Evolutionary conservation across 2,113 vertebrate genomes (phyloP), one percentile per base, ranked within the genome.

Genomic region (Toxostoma redivivum): DNA sequence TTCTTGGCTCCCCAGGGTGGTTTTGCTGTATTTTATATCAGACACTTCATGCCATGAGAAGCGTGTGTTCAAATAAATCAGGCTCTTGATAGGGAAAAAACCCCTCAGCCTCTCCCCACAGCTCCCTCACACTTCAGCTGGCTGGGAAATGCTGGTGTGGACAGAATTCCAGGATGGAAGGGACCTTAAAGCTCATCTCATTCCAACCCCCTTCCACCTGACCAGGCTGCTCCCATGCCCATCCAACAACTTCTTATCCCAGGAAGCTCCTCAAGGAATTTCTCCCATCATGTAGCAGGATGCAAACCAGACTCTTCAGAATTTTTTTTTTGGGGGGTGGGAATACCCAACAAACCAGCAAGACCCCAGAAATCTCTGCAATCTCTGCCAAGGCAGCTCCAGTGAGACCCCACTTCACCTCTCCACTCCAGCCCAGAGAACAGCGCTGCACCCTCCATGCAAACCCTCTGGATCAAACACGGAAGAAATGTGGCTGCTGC

Each of bases 401-500:
- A 1, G 8, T 7, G 23, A 71, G 53, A 65, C 23, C 65, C 28
- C 7, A 2, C 42, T 7, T 35, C 19, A 33, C 19, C 18, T 25
- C 28, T 48, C 7, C 0, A 0, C 28, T 60, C 20, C 21, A 13
- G 66, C 60, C n/a, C 33, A 3, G 21, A 40, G 5, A 2, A 18
- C 10, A 11, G 61, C 85, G 42, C 72, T 37, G n/a, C 45, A 15
- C 15, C 40, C 37, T 37, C 56, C 27, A 0, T 3, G 37, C 35
- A 35, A 47, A 53, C 12, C 42, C 78, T 62, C 6, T 0, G 0
- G 12, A 15, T 5, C 72, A 57, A 23, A 19, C 0, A 3, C 15
- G 0, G 0, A 0, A 24, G 5, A 13, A 74, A 11, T 0, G 6
- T 0, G 45, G 27, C 57, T 24, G 47, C 11, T 60, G 42, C 16